Conservation (phyloP, 2,113 vertebrate species). For the Caranx ignobilis region DNA sequence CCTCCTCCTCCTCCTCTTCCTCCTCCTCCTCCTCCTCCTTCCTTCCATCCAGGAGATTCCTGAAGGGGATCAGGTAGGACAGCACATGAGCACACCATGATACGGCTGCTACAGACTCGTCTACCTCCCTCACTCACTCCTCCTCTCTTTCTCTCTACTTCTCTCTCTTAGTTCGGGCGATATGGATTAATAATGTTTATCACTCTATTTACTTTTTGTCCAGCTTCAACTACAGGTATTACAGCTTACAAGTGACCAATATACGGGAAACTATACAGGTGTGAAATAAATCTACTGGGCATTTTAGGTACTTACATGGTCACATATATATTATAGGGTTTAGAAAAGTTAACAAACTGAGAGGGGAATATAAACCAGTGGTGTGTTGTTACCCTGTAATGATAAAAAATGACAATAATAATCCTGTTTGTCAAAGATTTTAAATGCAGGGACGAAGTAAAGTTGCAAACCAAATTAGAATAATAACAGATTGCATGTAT, state of each 20-base stretch:
- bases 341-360: not conserved
- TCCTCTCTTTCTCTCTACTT: conserved; percentile 9
- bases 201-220: too few relatives aligned
- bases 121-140: conserved; percentile 76
- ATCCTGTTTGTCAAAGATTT: too few relatives aligned
- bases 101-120: conserved; percentile 85
- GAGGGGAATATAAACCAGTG: too few relatives aligned
- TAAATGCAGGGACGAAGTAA: too few relatives aligned
- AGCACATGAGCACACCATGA: conserved; percentile 76
- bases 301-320: not conserved
- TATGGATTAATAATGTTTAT: conserved; percentile 1
- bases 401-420: too few relatives aligned
- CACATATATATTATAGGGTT: too few relatives aligned
- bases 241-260: not conserved
- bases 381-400: too few relatives aligned
- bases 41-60: conserved; percentile 97
- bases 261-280: too few relatives aligned
- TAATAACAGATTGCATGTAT: too few relatives aligned
- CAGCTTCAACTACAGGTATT: not conserved
- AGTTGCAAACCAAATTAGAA: too few relatives aligned
- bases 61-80: conserved; percentile 99
- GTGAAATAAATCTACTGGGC: not conserved
- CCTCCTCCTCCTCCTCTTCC: conserved; percentile 68
- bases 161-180: conserved; percentile 57
- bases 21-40: conserved; percentile 63